Base-by-base conservation (phyloP, 2,113 vertebrate genomes). In the Nematolebias whitei region DNA sequence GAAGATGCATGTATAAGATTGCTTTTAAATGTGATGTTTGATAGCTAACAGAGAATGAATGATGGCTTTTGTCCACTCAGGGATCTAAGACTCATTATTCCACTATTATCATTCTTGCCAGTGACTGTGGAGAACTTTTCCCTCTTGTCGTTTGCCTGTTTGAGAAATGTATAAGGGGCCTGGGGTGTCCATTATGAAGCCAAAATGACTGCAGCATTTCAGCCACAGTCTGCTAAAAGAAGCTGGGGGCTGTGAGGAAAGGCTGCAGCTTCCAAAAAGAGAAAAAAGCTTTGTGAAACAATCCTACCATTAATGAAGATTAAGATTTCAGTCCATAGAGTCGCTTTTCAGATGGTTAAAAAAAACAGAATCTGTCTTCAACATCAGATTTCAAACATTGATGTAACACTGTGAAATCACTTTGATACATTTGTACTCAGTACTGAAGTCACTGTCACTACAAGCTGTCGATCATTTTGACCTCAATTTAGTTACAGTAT, bases 51-150 rank as follows among this genome's bases (percentile, higher is more conserved):
- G 59, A 40, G 70, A 74, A 82, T 90, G 85, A 91, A 56, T 73
- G 83, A 91, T 88, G 57, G 56, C 32, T 61, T 29, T 63, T 64
- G 68, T 83, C 68, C 72, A 84, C 79, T 87, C 84, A 52, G 50
- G 74, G 64, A 86, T 86, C 89, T 84, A 88, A 81, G 74, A 75
- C 73, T 85, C 85, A 86, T 90, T 88, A 86, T 85, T 85, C 68
- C 52, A 68, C 79, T 82, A 87, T 87, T 87, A 90, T 89, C 80
- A 85, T 85, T 75, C 49, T 73, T 84, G 75, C 80, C 83, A 88
- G 85, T 84, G 88, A 80, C 73, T 75, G 67, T 49, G 56, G 40
- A 78, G 68, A 61, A 63, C 55, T 68, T 58, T 63, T 75, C 29
- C 72, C 71, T 71, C 75, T 67, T 83, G 78, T 85, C 84, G 76